phyloP scores from a whole-genome alignment of 2,797 vertebrate species.

The Amphiprion clarkii region DNA sequence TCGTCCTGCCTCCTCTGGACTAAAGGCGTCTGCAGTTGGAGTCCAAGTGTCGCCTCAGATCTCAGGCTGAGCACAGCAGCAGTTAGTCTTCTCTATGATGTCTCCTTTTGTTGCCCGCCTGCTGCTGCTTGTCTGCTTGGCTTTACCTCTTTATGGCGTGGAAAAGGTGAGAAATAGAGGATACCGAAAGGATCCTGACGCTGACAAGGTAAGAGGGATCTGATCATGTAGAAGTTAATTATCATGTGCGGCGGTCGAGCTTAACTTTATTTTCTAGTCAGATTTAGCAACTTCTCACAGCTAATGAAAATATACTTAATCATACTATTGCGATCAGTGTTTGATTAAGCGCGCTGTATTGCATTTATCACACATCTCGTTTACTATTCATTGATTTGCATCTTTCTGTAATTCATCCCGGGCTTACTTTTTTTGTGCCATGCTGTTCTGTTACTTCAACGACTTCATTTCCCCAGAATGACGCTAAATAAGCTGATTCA shows the following conservation, averaged over 20 bases:
- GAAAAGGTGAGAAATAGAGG: slow-evolving; percentile 85
- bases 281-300: background rate
- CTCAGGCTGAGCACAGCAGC: slow-evolving; percentile 15
- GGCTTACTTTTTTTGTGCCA: background rate
- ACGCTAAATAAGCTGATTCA: slow-evolving; percentile 12
- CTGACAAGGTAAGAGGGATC: slow-evolving; percentile 83
- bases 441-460: background rate
- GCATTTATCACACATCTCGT: background rate
- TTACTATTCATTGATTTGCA: slow-evolving; percentile 12
- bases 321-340: background rate
- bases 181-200: slow-evolving; percentile 86
- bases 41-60: slow-evolving; percentile 21
- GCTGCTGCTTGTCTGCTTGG: slow-evolving; percentile 81
- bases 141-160: slow-evolving; percentile 76
- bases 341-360: background rate
- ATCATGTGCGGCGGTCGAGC: too few species aligned
- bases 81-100: slow-evolving; percentile 59
- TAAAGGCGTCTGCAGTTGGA: slow-evolving; percentile 36
- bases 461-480: background rate
- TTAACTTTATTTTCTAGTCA: too few species aligned
- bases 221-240: too few species aligned
- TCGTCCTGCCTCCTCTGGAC: slow-evolving; percentile 69
- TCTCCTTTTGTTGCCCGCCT: slow-evolving; percentile 64
- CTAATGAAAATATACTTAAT: background rate
- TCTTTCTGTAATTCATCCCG: background rate